Conservation (phyloP, 2,888 invertebrate genomes). For the Lydus trimaculatus region DNA sequence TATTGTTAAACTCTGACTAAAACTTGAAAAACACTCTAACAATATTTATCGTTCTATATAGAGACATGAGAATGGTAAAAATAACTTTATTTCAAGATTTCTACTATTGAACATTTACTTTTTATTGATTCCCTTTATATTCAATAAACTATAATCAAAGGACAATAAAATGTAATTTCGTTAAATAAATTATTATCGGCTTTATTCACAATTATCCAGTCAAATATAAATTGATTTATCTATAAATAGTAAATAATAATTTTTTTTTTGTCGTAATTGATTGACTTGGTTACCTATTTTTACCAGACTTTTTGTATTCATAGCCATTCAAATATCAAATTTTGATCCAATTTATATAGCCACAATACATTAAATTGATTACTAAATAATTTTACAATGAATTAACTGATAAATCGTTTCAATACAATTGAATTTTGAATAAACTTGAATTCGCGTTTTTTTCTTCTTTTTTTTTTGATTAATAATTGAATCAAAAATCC, state of each 20-base stretch:
- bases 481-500: neutral
- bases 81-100: neutral
- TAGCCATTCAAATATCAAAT: neutral
- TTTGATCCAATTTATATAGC: neutral
- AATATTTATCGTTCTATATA: neutral
- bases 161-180: too few species aligned
- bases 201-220: neutral
- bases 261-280: neutral
- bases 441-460: neutral
- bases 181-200: too few species aligned
- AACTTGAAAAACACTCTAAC: neutral
- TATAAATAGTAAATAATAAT: neutral
- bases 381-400: neutral
- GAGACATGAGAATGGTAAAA: neutral
- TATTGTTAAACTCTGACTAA: neutral
- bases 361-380: neutral
- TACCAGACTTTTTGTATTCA: neutral
- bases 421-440: neutral
- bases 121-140: too few species aligned
- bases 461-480: too few species aligned
- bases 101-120: too few species aligned
- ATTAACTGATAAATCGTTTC: neutral
- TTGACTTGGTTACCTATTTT: neutral
- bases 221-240: neutral
- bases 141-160: too few species aligned